Conservation (phyloP, 1,140 invertebrate genomes). For the Magallana gigas region DNA sequence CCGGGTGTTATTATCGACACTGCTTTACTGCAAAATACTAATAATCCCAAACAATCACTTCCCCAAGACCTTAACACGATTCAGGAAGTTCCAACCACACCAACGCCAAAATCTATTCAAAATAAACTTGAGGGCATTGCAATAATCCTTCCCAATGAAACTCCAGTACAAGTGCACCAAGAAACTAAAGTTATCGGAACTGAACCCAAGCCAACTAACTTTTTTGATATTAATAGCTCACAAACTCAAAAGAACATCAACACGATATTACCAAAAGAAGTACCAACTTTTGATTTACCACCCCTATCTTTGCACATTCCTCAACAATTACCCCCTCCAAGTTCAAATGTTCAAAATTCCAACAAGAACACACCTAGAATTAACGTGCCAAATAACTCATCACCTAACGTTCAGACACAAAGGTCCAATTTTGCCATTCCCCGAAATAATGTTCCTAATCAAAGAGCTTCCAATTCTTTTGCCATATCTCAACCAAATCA, state of each 20-base stretch:
- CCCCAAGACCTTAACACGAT: background rate
- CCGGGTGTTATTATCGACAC: background rate
- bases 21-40: background rate
- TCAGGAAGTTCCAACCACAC: background rate
- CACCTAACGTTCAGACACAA: background rate
- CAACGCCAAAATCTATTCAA: background rate
- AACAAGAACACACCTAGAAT: background rate
- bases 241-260: background rate
- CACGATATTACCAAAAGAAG: background rate
- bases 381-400: background rate
- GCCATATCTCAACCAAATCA: background rate
- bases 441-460: background rate
- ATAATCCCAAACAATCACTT: background rate
- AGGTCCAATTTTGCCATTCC: background rate
- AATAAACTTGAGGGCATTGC: constrained; percentile 1
- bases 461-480: background rate
- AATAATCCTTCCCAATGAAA: background rate
- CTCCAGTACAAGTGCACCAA: background rate
- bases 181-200: background rate
- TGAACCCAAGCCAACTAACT: background rate
- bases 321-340: background rate
- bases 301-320: background rate
- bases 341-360: background rate
- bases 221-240: background rate
- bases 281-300: background rate